Evolutionary conservation across 2,113 vertebrate genomes (phyloP), one percentile per base, ranked within the genome.

Genomic region (Fulica atra): DNA sequence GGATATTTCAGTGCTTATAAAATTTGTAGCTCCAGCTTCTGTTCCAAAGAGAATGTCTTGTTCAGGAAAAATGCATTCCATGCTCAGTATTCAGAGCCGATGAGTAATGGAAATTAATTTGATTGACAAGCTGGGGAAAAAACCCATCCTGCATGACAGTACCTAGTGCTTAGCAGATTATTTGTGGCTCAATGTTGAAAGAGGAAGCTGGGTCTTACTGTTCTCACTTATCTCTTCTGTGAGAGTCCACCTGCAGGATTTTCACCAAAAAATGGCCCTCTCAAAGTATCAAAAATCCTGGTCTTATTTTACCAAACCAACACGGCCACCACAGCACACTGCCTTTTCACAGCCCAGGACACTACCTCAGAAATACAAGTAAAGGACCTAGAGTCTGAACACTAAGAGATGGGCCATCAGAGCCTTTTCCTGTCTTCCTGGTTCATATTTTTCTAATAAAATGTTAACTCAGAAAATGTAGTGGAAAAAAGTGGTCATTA

Each of bases 101-200:
- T 78, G 86, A 93, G 44, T 83, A 96, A 82, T 28, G 23, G 36
- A 91, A 91, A 85, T 77, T 33, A 76, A 87, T 66, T 53, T 77
- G 54, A 82, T 33, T 80, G 64, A 46, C 51, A 88, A 66, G 14
- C 2, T 59, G 29, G 11, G 26, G 26, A 86, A 60, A 88, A 85
- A 89, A 82, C 82, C 82, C 54, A 91, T 63, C 66, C 65, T 82
- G 70, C 46, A 76, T 57, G 59, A 92, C 12, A 85, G 54, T 50
- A 69, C 6, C 25, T 61, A 54, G 9, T 2, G 4, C 28, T 77
- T 51, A 69, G 56, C 20, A 57, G 57, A 68, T 56, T 68, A 84
- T 13, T 51, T 87, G 40, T 36, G 9, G 35, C 26, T 68, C 44
- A 64, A 0, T 20, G 31, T 26, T 53, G 36, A 15, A 72, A 72